A percentile compares a stretch with the other conserved stretches of the same genome.
Conservation (phyloP, 1,140 invertebrate genomes). For the Conus betulinus region DNA sequence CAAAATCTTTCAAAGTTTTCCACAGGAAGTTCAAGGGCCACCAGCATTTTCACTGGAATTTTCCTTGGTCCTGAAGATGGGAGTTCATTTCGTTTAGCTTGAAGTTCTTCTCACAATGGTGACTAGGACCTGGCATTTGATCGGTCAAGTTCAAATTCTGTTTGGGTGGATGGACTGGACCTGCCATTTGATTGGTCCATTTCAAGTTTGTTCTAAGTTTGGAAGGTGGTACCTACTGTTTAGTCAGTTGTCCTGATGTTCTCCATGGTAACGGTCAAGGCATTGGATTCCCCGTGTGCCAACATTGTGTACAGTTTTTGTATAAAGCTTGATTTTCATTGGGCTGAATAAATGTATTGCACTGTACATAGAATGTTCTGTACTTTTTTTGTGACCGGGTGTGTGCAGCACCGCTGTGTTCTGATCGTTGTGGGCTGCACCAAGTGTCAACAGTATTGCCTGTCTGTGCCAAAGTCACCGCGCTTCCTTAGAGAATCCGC, state of each 20-base stretch:
- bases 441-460: not conserved
- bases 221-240: too few species aligned
- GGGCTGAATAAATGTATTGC: not conserved
- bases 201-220: too few species aligned
- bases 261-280: slow-evolving; percentile 12
- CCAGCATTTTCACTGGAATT: too few species aligned
- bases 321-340: not conserved
- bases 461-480: not conserved
- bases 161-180: too few species aligned
- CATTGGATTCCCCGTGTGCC: slow-evolving; percentile 24
- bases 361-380: not conserved
- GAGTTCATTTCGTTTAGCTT: too few species aligned
- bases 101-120: too few species aligned
- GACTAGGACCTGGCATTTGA: too few species aligned
- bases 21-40: too few species aligned
- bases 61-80: too few species aligned
- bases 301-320: slow-evolving; percentile 36
- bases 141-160: too few species aligned
- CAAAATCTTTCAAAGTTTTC: too few species aligned
- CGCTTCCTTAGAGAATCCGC: not conserved
- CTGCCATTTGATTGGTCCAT: too few species aligned
- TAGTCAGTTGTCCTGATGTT: not conserved
- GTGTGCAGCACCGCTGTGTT: not conserved
- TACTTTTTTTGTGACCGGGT: not conserved
- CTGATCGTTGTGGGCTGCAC: not conserved